Evolutionary conservation across 1,140 invertebrate genomes (phyloP), one percentile per base, ranked within the genome.

Genomic region (Lineus longissimus): DNA sequence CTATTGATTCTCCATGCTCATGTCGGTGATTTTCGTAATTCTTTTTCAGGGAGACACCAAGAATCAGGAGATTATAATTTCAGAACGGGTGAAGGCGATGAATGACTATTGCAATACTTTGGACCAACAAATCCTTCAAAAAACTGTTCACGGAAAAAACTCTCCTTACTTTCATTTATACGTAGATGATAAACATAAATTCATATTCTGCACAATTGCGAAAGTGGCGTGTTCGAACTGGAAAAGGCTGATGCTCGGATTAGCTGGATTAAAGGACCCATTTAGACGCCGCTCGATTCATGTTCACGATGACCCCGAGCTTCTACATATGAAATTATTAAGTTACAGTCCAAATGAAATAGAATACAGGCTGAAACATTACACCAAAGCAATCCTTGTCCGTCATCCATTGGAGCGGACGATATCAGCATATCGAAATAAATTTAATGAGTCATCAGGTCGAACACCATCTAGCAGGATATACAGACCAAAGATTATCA

Each of bases 211-310:
- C 78, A 94, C 94, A 81, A 92, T 95, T 56, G 93, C 94, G 59
- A 95, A 95, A 62, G 92, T 95, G 33, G 94, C 93, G n/a, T 95
- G 92, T 78, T 96, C 93, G 17, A 96, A 96, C 80, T 95, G 93
- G 91, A 95, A 95, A 77, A 85, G 93, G 60, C 86, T 95, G 27
- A 81, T 96, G 41, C 90, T 96, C 88, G 86, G 94, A 66, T 82
- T 94, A 55, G 88, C 86, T 19, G 88, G 89, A 1, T 66, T 68
- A 29, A 70, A 76, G 59, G 78, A 79, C 59, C 72, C 71, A 0
- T 57, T 70, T 22, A 58, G 65, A 4, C 64, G 80, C 33, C 64
- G 68, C 23, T 70, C 67, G 7, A 64, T 36, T 17, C 73, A 77
- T 61, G 76, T 76, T 0, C 76, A 77, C 62, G 60, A n/a, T n/a